Conservation (phyloP, 2,113 vertebrate genomes). For the Ceyx melanurus region DNA sequence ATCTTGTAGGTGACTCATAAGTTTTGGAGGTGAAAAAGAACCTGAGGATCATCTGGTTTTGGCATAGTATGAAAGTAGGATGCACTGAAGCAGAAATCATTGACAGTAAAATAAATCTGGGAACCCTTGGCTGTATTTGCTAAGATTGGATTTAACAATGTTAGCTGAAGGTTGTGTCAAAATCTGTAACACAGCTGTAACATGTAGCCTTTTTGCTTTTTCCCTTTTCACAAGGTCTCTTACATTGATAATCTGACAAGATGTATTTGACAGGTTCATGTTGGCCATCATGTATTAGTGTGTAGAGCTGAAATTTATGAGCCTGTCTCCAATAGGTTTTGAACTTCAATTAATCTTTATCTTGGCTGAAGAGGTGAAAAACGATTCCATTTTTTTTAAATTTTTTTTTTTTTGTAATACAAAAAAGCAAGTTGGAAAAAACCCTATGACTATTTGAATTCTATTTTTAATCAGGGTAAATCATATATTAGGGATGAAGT, state of each 20-base stretch:
- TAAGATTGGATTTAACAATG: background rate
- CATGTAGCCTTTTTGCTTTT: background rate
- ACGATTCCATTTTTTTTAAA: fast-evolving
- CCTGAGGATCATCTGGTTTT: background rate
- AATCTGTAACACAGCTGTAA: background rate
- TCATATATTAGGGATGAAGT: background rate
- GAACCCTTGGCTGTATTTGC: background rate
- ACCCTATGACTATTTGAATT: fast-evolving
- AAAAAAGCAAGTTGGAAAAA: background rate
- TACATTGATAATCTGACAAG: background rate
- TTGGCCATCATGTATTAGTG: background rate
- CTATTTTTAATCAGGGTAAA: background rate
- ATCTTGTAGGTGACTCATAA: background rate
- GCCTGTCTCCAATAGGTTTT: background rate
- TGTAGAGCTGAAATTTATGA: background rate
- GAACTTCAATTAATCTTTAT: background rate
- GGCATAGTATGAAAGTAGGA: background rate
- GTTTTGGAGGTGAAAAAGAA: background rate
- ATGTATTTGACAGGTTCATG: background rate
- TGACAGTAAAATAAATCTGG: background rate
- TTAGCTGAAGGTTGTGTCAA: background rate
- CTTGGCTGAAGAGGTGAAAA: background rate
- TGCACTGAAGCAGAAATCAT: background rate
- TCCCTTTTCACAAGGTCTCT: background rate
- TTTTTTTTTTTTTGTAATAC: background rate